A percentile compares a stretch with the other conserved stretches of the same genome.
phyloP scores from a whole-genome alignment of 2,113 vertebrate species.

The Salvelinus fontinalis region DNA sequence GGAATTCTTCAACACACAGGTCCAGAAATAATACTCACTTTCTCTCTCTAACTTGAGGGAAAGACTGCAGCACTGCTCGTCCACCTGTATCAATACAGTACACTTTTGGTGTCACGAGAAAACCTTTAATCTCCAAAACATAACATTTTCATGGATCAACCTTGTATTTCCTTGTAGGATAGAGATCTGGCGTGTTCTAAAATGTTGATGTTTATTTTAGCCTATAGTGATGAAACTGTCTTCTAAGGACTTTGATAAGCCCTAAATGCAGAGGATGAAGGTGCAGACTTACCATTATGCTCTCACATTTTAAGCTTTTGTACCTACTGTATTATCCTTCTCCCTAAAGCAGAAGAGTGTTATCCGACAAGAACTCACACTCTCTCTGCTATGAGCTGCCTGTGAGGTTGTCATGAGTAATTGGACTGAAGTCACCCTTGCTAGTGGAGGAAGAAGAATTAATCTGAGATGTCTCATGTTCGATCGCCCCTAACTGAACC shows the following conservation, averaged over 20 bases:
- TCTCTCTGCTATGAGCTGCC: conserved; percentile 37
- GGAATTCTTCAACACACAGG: neutral
- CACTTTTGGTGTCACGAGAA: conserved; percentile 1
- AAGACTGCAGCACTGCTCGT: neutral
- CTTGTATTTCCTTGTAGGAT: no score
- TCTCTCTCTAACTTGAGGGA: neutral
- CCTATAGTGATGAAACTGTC: neutral
- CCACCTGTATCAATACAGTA: conserved; percentile 59
- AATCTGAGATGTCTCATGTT: conserved; percentile 9
- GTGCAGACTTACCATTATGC: conserved; percentile 60
- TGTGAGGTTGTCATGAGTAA: neutral
- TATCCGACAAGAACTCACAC: conserved; percentile 50
- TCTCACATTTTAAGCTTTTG: conserved; percentile 13
- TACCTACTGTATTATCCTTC: conserved; percentile 21
- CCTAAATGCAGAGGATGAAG: conserved; percentile 36
- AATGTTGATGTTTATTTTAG: no score
- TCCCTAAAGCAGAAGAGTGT: conserved; percentile 19
- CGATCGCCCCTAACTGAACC: conserved; percentile 18
- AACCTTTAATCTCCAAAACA: conserved; percentile 35
- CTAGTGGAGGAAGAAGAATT: conserved; percentile 19
- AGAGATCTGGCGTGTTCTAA: no score
- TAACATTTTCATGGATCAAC: conserved; percentile 35
- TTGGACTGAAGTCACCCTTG: conserved; percentile 18
- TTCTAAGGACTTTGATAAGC: neutral
- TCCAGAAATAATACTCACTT: conserved; percentile 36